Conservation (phyloP, 2,797 vertebrate species). For the Alcedo atthis region DNA sequence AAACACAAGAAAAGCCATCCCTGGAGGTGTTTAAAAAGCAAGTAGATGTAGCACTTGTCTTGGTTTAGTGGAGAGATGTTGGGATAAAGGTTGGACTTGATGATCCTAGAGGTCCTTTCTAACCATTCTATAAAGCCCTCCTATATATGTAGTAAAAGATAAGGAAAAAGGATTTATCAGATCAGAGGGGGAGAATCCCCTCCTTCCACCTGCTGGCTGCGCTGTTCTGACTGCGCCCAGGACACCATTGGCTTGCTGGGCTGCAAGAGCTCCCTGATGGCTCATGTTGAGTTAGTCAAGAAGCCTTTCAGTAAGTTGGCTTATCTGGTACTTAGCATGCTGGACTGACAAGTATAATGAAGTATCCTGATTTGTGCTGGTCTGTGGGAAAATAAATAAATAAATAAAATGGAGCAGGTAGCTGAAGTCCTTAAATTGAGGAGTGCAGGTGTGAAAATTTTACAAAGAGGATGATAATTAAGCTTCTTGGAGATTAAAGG, state of each 20-base stretch:
- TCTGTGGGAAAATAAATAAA: background rate
- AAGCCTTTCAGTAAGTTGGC: background rate
- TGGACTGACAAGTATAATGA: background rate
- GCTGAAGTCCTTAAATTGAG: background rate
- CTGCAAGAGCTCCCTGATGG: no score
- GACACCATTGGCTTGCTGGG: no score
- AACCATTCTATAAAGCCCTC: background rate
- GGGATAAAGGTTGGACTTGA: no score
- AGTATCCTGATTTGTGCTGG: background rate
- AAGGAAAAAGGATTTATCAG: background rate
- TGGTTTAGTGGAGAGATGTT: no score
- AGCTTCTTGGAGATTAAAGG: conserved; percentile 28
- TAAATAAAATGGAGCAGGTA: background rate
- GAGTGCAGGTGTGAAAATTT: conserved; percentile 21
- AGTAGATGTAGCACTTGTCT: no score
- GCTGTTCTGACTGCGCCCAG: no score
- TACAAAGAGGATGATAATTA: conserved; percentile 47
- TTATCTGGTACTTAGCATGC: background rate
- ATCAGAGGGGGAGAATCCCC: no score
- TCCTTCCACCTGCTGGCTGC: no score
- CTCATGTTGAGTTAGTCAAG: background rate
- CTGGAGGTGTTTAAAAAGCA: no score
- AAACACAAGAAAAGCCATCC: background rate
- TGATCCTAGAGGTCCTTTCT: no score
- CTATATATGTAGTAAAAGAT: background rate